A percentile compares a stretch with the other conserved stretches of the same genome.
phyloP scores from a whole-genome alignment of 1,140 invertebrate genomes.

The Papilio polyxenes region DNA sequence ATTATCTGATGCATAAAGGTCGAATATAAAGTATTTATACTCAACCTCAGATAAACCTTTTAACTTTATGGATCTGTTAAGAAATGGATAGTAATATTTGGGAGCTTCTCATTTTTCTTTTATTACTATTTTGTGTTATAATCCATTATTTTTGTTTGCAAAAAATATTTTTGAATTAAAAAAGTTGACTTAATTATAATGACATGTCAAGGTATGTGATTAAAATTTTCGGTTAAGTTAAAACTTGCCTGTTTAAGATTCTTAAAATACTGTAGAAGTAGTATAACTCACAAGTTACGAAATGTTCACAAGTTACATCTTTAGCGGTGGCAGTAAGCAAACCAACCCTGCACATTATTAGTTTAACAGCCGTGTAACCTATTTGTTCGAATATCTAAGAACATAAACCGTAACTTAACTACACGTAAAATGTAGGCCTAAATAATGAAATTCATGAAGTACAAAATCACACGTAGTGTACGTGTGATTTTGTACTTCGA shows the following conservation, averaged over 20 bases:
- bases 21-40: constrained; percentile 1
- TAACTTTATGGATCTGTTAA: neutral
- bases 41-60: constrained; percentile 7
- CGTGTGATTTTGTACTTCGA: too few relatives aligned
- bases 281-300: neutral
- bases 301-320: constrained; percentile 16
- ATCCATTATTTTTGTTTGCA: too few relatives aligned
- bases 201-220: neutral
- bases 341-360: constrained; percentile 2
- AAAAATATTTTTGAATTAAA: too few relatives aligned
- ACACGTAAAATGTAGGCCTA: neutral
- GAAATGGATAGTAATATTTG: neutral
- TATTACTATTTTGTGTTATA: too few relatives aligned
- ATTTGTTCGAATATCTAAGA: neutral
- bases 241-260: neutral
- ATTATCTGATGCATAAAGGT: constrained; percentile 2
- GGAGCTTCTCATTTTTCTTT: neutral
- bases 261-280: neutral
- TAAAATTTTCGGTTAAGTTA: neutral
- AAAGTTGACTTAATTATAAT: too few relatives aligned
- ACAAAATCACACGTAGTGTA: too few relatives aligned
- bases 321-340: neutral
- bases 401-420: neutral
- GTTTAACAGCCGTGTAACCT: constrained; percentile 1
- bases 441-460: neutral